These are phyloP conservation scores for Prionailurus bengalensis DNA, from an alignment of 2,113 vertebrate species.

Conservation along the genomic window DNA sequence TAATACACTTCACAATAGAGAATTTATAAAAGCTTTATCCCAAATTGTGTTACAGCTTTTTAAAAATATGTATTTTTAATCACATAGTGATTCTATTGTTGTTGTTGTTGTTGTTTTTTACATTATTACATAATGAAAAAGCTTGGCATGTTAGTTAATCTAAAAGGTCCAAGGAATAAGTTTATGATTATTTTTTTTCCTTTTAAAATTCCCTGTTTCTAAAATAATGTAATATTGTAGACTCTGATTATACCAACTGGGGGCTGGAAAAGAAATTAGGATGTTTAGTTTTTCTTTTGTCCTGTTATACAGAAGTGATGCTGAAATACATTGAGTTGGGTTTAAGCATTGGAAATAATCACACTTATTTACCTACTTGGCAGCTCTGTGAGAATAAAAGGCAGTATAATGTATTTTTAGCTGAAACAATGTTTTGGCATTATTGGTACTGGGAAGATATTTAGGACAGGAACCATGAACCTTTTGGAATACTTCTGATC, in stretches of 20 bases:
- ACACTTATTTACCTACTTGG: slow-evolving; percentile 73
- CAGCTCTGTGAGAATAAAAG: slow-evolving; percentile 58
- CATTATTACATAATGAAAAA: slow-evolving; percentile 29
- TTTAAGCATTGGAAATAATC: slow-evolving; percentile 55
- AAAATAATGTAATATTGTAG: slow-evolving; percentile 31
- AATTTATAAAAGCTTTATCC: neutral
- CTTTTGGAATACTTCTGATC: slow-evolving; percentile 56
- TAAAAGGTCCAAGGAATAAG: neutral
- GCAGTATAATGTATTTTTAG: slow-evolving; percentile 63
- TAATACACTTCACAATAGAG: neutral
- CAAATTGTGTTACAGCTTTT: neutral
- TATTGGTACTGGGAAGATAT: slow-evolving; percentile 64
- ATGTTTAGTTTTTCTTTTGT: slow-evolving; percentile 69
- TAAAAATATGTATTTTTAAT: neutral
- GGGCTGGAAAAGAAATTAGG: neutral
- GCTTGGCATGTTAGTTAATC: neutral
- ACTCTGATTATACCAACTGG: neutral
- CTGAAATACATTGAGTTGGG: slow-evolving; percentile 54
- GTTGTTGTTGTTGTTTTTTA: neutral
- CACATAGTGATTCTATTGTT: neutral
- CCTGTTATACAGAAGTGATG: slow-evolving; percentile 65
- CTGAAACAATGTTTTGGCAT: slow-evolving; percentile 66
- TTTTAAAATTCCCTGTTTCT: slow-evolving; percentile 13
- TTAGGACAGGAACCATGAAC: slow-evolving; percentile 48
- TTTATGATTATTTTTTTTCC: neutral